phyloP scores from a whole-genome alignment of 2,113 vertebrate genomes.

The Laticauda colubrina region DNA sequence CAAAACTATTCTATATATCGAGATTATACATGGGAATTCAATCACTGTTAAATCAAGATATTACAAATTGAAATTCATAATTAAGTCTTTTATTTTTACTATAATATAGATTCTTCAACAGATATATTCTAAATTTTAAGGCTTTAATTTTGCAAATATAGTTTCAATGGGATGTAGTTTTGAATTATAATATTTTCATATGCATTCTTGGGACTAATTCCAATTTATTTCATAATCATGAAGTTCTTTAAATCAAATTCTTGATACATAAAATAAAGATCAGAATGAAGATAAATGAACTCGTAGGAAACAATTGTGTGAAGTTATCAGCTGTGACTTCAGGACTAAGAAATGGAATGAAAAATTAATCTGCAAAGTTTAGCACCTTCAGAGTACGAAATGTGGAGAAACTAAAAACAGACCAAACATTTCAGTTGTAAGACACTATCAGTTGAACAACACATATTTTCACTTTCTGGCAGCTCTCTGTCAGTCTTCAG shows the following conservation, averaged over 20 bases:
- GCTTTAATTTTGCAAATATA: background rate
- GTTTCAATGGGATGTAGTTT: background rate
- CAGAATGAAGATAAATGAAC: background rate
- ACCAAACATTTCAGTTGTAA: background rate
- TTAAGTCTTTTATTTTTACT: background rate
- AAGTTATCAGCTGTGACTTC: conserved; percentile 62
- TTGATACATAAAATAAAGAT: background rate
- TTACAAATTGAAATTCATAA: background rate
- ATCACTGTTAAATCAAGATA: background rate
- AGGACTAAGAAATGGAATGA: conserved; percentile 28
- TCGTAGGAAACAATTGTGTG: conserved; percentile 37
- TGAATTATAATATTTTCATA: background rate
- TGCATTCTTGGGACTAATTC: background rate
- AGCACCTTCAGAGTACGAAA: conserved; percentile 14
- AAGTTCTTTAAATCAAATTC: background rate
- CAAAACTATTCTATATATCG: background rate
- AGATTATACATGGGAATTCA: background rate
- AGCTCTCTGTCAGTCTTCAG: background rate
- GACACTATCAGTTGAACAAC: background rate
- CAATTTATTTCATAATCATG: background rate
- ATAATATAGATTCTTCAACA: background rate
- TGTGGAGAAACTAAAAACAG: conserved; percentile 9
- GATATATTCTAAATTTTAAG: background rate
- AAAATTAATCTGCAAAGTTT: conserved; percentile 12
- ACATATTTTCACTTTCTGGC: background rate